A percentile compares a stretch with the other conserved stretches of the same genome.
These are phyloP conservation scores for Spodoptera littoralis DNA, from an alignment of 2,888 invertebrate genomes.

Conservation along the genomic window DNA sequence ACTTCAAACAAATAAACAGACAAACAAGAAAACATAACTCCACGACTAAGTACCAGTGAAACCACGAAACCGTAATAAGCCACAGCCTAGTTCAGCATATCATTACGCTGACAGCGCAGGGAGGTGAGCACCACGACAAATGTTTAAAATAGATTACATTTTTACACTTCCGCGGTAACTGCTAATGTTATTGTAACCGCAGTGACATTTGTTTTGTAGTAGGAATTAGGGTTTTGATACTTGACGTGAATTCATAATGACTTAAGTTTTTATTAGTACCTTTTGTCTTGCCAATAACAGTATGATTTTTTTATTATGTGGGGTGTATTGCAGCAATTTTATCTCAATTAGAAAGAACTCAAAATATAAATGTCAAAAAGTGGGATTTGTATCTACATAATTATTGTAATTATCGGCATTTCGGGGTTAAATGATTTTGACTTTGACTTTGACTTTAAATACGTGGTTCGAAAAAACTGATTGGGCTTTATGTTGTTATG, in stretches of 20 bases:
- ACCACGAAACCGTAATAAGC: constrained; percentile 70
- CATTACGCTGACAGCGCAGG: constrained; percentile 65
- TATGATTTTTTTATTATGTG: no score
- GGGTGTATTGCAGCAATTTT: no score
- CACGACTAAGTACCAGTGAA: constrained; percentile 52
- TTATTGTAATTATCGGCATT: no score
- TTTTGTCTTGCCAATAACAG: no score
- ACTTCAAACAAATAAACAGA: background rate
- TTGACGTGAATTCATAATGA: constrained; percentile 2
- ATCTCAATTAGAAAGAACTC: no score
- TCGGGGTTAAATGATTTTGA: no score
- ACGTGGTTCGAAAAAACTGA: no score
- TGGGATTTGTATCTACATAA: no score
- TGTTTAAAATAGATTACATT: constrained; percentile 87
- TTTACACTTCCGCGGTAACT: constrained; percentile 83
- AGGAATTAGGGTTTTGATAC: constrained; percentile 51
- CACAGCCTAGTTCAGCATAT: constrained; percentile 63
- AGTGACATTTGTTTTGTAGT: constrained; percentile 73
- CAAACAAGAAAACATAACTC: constrained; percentile 48
- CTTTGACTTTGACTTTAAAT: no score
- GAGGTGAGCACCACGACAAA: constrained; percentile 76
- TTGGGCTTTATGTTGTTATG: no score
- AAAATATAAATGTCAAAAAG: no score
- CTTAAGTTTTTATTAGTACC: no score
- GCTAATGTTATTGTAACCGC: constrained; percentile 75